Base-by-base conservation (phyloP, 2,797 vertebrate species). In the Phataginus tetradactyla region DNA sequence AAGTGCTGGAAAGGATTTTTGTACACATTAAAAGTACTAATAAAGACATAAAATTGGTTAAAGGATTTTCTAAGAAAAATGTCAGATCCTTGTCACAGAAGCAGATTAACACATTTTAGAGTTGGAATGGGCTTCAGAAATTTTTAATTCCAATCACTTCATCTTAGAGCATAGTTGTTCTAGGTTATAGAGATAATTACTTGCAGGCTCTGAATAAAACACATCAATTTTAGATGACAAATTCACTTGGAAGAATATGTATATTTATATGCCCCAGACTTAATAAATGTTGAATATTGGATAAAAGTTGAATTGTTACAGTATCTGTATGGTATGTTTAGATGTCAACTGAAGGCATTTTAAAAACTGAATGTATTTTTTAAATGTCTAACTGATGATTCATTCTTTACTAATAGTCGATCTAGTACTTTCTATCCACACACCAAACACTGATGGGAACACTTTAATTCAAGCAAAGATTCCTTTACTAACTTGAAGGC, bases 131-230 rank as follows among this genome's bases (percentile, higher is more conserved):
- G 42, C 11, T 77, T 89, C 89, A 71, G 51, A 86, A 86, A 85
- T 75, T 83, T 61, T 77, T 78, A 61, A 61, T 92, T 81, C 42
- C 45, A 71, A n/a, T 29, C 7, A 80, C 34, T n/a, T 94, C 59
- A 13, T 89, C 21, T 83, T 93, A 69, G 37, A 89, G 64, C 13
- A 55, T 4, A 61, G 92, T 94, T 83, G 37, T 32, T 77, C 34
- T 45, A 83, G 49, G 49, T 77, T 96, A 90, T 53, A 51, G 18
- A 91, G 49, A 69, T 55, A 92, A 85, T 87, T 87, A 75, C 21
- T 87, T 57, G 10, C 5, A 84, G 25, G 17, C 9, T 59, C 37
- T 80, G 14, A 14, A 71, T 85, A 61, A 75, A 94, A 81, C 7
- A 71, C 32, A 77, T 42, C 5, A 78, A 20, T 72, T 96, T 95